phyloP scores from a whole-genome alignment of 2,113 vertebrate species.

The Anthoscopus minutus region DNA sequence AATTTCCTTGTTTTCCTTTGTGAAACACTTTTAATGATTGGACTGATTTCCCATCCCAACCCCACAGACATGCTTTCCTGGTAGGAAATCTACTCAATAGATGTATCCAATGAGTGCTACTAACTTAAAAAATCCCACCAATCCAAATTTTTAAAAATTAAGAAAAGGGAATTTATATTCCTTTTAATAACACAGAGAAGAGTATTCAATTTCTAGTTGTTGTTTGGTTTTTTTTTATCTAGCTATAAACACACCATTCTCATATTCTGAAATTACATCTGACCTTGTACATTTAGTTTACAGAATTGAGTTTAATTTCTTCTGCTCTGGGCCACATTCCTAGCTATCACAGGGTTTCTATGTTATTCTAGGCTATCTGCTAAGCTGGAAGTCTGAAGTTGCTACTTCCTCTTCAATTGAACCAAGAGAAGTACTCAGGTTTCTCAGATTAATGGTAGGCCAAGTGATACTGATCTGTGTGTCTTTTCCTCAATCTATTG shows the following conservation, averaged over 20 bases:
- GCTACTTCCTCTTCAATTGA: background rate
- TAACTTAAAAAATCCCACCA: background rate
- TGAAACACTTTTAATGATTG: background rate
- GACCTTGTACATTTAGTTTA: background rate
- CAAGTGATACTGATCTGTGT: background rate
- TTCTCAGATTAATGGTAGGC: background rate
- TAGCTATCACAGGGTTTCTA: background rate
- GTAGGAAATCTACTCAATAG: background rate
- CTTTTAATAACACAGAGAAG: background rate
- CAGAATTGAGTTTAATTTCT: background rate
- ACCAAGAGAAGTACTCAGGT: background rate
- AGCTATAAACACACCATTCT: background rate
- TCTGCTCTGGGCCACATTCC: background rate
- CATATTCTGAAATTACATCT: background rate
- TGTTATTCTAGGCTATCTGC: background rate
- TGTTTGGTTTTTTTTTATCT: no score
- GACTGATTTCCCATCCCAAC: background rate
- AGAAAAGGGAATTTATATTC: background rate
- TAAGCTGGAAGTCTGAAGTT: background rate
- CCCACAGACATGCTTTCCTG: background rate
- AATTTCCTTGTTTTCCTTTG: background rate
- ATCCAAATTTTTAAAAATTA: background rate
- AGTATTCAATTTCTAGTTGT: background rate
- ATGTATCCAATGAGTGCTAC: background rate
- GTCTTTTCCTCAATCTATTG: background rate